Evolutionary conservation across 2,113 vertebrate genomes (phyloP).

Genomic region (Pachycephala philippinensis): DNA sequence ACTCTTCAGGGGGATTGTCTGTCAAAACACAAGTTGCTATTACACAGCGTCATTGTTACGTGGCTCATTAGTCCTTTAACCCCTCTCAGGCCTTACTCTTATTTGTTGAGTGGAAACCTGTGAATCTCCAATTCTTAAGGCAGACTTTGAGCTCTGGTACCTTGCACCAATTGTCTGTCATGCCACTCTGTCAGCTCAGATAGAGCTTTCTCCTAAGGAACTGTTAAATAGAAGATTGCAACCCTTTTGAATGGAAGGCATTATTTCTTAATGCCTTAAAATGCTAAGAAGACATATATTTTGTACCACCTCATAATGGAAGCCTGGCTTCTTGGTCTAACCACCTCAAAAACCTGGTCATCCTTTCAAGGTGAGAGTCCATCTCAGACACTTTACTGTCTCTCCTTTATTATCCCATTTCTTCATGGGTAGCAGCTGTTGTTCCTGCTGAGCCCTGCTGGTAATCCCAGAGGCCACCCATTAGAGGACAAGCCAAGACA

Average conservation of each 20-base stretch:
- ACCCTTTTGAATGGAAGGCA: background rate
- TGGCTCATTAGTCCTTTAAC: background rate
- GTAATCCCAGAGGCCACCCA: background rate
- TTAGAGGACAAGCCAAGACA: background rate
- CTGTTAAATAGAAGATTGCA: background rate
- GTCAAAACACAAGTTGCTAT: conserved; percentile 49
- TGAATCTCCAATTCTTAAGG: background rate
- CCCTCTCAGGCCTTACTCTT: background rate
- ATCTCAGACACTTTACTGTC: background rate
- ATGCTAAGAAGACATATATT: background rate
- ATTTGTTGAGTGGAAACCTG: background rate
- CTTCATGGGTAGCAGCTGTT: background rate
- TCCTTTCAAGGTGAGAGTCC: background rate
- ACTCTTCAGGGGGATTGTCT: conserved; percentile 41
- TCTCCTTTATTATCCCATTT: background rate
- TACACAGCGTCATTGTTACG: background rate
- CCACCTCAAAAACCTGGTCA: background rate
- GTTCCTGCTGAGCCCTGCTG: background rate
- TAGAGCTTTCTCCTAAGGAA: background rate
- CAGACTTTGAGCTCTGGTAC: background rate
- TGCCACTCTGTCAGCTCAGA: background rate
- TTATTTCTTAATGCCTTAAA: background rate
- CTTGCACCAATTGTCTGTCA: background rate
- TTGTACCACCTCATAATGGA: background rate
- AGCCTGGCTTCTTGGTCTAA: background rate